Evolutionary conservation across 2,888 invertebrate genomes (phyloP), one percentile per base, ranked within the genome.

Genomic region (Diplolepis rosae): DNA sequence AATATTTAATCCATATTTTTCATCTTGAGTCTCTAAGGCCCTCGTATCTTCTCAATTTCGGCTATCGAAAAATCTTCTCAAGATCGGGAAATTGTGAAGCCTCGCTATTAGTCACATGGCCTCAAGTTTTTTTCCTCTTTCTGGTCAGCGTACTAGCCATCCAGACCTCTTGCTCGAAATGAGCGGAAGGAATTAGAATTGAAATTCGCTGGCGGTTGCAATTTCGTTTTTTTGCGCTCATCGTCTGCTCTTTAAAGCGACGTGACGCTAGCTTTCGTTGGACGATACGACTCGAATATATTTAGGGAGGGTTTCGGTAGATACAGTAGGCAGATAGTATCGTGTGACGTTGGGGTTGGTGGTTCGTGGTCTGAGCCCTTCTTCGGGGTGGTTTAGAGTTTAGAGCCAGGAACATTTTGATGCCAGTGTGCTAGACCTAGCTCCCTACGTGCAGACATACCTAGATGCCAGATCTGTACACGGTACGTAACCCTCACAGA

Each of bases 141-240:
- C 65, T 65, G 42, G 50, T 48, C 42, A 56, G n/a, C 32, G 35
- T 48, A 35, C 45, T 27, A 22, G 9, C 61, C 42, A 24, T 39
- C 52, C 32, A 51, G 39, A 52, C 35, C 18, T 45, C 27, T 32
- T 30, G 51, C 9, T 39, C 65, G 68, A 77, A 79, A 78, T 73
- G 76, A 72, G 71, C 72, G 75, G 75, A 76, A 81, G 78, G 78
- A 73, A 80, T 79, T 76, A 78, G n/a, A n/a, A n/a, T 78, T 79
- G 80, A 76, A 79, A 81, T 80, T 78, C 73, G 78, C 75, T 75
- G 77, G 79, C 73, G 74, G 78, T 76, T 72, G 78, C 78, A 79
- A 80, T 80, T 80, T 79, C 72, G 74, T 76, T 77, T 77, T 76
- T 75, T 65, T 69, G 15, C 70, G 39, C 70, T 67, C 66, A 68